Base-by-base conservation (phyloP, 2,113 vertebrate genomes). In the Phyllostomus discolor region DNA sequence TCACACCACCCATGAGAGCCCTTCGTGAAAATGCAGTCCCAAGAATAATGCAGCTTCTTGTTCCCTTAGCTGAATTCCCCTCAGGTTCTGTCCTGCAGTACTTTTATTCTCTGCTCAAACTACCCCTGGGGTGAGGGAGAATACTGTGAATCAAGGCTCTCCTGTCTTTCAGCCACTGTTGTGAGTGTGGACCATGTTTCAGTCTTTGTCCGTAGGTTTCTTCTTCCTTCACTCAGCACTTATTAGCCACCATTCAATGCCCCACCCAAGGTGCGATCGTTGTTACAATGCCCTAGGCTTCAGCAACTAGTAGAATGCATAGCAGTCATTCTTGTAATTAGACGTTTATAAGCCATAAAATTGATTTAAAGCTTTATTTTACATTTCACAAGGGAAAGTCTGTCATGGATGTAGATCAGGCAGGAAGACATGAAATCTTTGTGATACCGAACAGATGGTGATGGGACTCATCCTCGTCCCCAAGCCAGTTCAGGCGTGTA, bases 341-440 rank as follows among this genome's bases (percentile, higher is more conserved):
- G 81, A 59, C 4, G 4, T 80, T 66, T 67, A 50, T 57, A 88
- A 84, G 54, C 24, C 11, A 46, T 78, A 38, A 76, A 75, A 24
- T 54, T 80, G 35, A 92, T 52, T 73, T 52, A 82, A 92, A 87
- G 19, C 43, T 31, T 70, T 79, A 70, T 73, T 90, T 90, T 38
- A 35, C 6, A 83, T 92, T 48, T 79, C 14, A 79, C 38, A 54
- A 80, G 31, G 28, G 50, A 75, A 95, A 83, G 17, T 52, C 43
- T 59, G 5, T 54, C 2, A 11, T 57, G 33, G 38, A 26, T 26
- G 72, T 57, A 57, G 12, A 75, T 87, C 41, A 67, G 41, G 3
- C n/a, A 75, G 4, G 20, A 62, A 93, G 41, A 70, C 17, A 59
- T 70, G 20, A 67, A 46, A 24, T 83, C 64, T 57, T 67, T 66